Base-by-base conservation (phyloP, 2,113 vertebrate genomes). In the Semicossyphus pulcher region DNA sequence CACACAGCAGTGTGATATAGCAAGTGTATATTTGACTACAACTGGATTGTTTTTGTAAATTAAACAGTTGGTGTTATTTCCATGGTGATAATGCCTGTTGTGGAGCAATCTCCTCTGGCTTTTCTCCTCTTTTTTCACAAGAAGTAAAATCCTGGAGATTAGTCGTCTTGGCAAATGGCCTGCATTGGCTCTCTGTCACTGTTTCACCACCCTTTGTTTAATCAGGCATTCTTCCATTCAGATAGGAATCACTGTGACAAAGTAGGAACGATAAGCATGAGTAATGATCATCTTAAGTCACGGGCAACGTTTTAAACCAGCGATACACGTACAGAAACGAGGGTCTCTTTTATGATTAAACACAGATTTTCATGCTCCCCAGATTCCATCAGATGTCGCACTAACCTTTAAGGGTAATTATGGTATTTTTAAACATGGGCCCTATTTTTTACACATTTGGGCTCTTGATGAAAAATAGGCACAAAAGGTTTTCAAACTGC, bases 261-360 rank as follows among this genome's bases (percentile, higher is more conserved):
- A 75, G 53, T 53, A 48, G 63, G 12, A 70, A 61, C 68, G 80
- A 87, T 89, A 79, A 89, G 76, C 60, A 18, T 68, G 81, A 81
- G 70, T 85, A 80, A 86, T 82, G 81, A 87, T 85, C 57, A 53
- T 84, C 49, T 79, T 85, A 78, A 84, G 48, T 78, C 78, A 64
- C 56, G 39, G 77, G 56, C 63, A 75, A 81, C 36, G 56, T 77
- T 80, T 79, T 76, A 76, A 75, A 49, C 54, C 58, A 10, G n/a
- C n/a, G 26, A 69, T 66, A 36, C 62, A 64, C 49, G 52, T n/a
- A 47, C 34, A 44, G 20, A 42, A 41, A 54, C 25, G 4, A 63
- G 36, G 32, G 34, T 75, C 48, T 66, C 4, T 79, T 56, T 6
- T 66, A 71, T 44, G 20, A 69, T 63, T 63, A 61, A 7, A 51